Conservation (phyloP, 2,797 vertebrate species). For the Geotrypetes seraphini region DNA sequence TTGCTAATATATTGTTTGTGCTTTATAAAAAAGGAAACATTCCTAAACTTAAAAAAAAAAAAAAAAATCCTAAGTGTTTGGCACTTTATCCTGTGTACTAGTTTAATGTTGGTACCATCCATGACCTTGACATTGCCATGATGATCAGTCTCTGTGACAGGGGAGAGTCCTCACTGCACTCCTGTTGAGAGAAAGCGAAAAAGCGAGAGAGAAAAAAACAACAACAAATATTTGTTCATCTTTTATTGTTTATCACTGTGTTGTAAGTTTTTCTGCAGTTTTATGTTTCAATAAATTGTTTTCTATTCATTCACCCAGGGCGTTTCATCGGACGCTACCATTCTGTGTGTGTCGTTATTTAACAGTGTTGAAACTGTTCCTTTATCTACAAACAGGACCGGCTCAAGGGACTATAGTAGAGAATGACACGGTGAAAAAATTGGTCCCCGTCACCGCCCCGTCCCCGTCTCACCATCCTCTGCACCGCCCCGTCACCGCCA, state of each 20-base stretch:
- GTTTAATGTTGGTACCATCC: constrained; percentile 35
- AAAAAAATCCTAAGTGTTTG: constrained; percentile 38
- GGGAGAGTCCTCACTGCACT: constrained; percentile 11
- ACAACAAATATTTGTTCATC: constrained; percentile 37
- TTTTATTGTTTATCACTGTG: constrained; percentile 48
- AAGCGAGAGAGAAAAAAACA: constrained; percentile 1
- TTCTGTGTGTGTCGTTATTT: no score
- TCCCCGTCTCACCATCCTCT: no score
- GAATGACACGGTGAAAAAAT: no score
- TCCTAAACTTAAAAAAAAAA: no score
- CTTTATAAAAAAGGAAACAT: constrained; percentile 8
- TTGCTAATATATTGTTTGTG: constrained; percentile 37
- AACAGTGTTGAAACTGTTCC: no score
- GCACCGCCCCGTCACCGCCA: no score
- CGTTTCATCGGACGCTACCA: no score
- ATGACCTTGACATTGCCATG: constrained; percentile 21
- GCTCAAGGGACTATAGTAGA: no score
- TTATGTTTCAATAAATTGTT: constrained; percentile 69
- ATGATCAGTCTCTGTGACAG: constrained; percentile 9
- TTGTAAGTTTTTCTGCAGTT: constrained; percentile 54
- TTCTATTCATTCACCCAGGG: constrained; percentile 45
- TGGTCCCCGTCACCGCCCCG: no score
- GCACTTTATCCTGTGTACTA: constrained; percentile 46
- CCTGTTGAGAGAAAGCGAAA: constrained; percentile 22
- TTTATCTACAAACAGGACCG: no score